A percentile compares a stretch with the other conserved stretches of the same genome.
phyloP scores from a whole-genome alignment of 2,797 vertebrate species.

The Danio aesculapii region DNA sequence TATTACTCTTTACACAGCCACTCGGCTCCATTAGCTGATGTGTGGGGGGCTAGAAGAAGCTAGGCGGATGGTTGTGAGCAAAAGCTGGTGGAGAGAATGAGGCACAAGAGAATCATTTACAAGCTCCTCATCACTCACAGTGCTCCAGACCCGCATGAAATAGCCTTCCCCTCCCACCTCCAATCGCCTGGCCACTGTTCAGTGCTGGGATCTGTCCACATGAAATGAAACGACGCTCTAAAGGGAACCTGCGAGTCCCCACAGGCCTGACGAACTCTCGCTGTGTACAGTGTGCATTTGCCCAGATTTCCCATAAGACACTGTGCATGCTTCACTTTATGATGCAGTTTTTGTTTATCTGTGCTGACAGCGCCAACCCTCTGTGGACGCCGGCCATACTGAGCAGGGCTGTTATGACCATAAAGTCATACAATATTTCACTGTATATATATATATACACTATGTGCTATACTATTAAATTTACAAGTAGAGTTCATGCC shows the following conservation, averaged over 20 bases:
- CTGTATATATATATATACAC: too few relatives aligned
- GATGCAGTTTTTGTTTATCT: conserved; percentile 51
- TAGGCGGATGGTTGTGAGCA: conserved; percentile 60
- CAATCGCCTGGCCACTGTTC: conserved; percentile 69
- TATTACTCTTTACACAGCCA: conserved; percentile 26
- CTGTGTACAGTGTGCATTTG: conserved; percentile 47
- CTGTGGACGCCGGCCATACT: conserved; percentile 28
- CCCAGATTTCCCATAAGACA: conserved; percentile 57
- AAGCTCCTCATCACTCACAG: conserved; percentile 76
- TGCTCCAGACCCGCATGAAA: conserved; percentile 72
- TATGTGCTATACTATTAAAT: too few relatives aligned
- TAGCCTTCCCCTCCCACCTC: conserved; percentile 70
- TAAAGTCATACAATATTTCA: conserved; percentile 20
- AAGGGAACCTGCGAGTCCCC: conserved; percentile 59
- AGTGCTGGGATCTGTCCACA: conserved; percentile 66
- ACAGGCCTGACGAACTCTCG: conserved; percentile 39
- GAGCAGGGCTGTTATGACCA: conserved; percentile 8
- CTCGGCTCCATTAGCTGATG: conserved; percentile 14
- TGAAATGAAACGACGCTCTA: conserved; percentile 62
- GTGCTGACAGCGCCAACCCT: conserved; percentile 43
- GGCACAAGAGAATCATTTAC: conserved; percentile 63
- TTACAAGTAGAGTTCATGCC: too few relatives aligned
- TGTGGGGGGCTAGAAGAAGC: conserved; percentile 39
- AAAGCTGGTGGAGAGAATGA: conserved; percentile 70
- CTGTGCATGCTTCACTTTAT: conserved; percentile 34